Conservation (phyloP, 2,797 vertebrate species). For the Xerus rutilus region DNA sequence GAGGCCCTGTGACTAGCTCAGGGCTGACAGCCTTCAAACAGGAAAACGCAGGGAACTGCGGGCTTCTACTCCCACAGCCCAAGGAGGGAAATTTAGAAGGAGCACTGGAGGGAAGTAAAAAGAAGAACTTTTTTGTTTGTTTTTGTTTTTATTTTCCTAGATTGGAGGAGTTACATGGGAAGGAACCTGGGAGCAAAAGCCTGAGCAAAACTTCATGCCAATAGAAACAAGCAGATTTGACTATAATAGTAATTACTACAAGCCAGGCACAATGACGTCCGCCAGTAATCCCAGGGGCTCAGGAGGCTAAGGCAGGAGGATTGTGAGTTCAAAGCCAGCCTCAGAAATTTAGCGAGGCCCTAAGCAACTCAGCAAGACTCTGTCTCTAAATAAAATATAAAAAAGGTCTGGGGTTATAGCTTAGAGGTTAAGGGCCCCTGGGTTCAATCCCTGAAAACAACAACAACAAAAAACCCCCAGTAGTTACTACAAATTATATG, state of each 20-base stretch:
- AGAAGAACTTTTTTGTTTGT: no score
- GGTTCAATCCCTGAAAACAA: no score
- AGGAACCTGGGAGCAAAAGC: background rate
- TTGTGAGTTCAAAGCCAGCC: no score
- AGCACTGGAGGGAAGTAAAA: background rate
- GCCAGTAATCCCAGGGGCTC: no score
- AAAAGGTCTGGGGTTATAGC: no score
- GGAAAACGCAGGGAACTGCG: background rate
- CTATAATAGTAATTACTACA: background rate
- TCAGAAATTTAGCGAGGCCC: no score
- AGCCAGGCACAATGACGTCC: no score
- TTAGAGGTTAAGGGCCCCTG: no score
- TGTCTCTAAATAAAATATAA: no score
- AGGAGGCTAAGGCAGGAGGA: no score
- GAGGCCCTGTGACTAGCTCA: background rate
- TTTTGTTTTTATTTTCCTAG: background rate
- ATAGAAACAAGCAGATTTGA: background rate
- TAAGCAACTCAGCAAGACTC: no score
- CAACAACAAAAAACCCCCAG: background rate
- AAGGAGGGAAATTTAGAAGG: background rate
- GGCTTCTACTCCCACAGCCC: background rate
- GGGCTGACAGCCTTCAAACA: background rate
- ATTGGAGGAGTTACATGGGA: background rate
- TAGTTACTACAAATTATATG: background rate
- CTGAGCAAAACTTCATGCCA: background rate